phyloP scores from a whole-genome alignment of 2,888 invertebrate species.

The Neoaliturus tenellus region DNA sequence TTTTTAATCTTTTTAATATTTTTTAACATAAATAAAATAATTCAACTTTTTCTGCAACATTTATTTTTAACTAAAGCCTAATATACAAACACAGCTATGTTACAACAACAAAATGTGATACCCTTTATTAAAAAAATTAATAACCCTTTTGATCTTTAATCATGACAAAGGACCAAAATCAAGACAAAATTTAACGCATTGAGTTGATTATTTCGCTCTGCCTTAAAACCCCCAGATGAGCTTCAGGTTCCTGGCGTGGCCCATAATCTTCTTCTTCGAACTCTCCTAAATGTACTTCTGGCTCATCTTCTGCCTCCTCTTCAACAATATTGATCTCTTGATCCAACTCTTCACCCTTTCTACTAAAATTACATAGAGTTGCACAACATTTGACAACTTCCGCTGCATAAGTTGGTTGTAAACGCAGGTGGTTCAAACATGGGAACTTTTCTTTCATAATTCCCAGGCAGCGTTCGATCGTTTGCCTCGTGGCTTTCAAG shows the following conservation, averaged over 20 bases:
- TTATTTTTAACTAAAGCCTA: too few relatives aligned
- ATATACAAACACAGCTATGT: too few relatives aligned
- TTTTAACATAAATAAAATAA: too few relatives aligned
- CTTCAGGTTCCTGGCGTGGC: background rate
- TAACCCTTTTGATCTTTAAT: too few relatives aligned
- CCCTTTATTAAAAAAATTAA: too few relatives aligned
- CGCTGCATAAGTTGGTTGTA: slow-evolving; percentile 35
- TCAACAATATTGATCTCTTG: background rate
- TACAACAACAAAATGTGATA: too few relatives aligned
- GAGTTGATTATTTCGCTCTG: background rate
- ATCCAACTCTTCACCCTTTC: background rate
- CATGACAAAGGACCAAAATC: too few relatives aligned
- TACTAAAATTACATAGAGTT: background rate
- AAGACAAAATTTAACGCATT: background rate
- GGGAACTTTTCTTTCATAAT: slow-evolving; percentile 60
- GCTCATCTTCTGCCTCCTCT: background rate
- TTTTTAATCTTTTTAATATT: too few relatives aligned
- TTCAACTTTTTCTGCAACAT: too few relatives aligned
- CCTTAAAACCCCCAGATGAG: background rate
- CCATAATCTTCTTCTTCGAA: background rate
- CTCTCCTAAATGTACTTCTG: background rate
- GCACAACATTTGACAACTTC: background rate
- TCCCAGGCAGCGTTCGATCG: slow-evolving; percentile 58
- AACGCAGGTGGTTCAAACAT: slow-evolving; percentile 52
- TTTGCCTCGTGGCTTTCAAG: slow-evolving; percentile 57